These are phyloP conservation scores for Apotomis capreana DNA, from an alignment of 2,888 invertebrate genomes.

Conservation along the genomic window DNA sequence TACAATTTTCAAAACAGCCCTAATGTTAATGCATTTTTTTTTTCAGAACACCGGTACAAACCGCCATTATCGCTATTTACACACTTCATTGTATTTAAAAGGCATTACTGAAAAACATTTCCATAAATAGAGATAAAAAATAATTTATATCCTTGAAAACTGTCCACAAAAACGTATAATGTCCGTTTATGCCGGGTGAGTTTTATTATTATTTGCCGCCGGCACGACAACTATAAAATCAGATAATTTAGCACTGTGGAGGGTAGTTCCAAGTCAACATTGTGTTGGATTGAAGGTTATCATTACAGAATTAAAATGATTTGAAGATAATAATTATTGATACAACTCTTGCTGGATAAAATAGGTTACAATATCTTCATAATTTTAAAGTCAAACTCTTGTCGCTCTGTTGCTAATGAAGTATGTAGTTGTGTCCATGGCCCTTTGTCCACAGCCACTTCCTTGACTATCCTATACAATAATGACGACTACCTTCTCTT, in stretches of 20 bases:
- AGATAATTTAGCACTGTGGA: slow-evolving; percentile 60
- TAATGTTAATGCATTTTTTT: too few relatives aligned
- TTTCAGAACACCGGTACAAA: background rate
- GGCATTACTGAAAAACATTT: slow-evolving; percentile 21
- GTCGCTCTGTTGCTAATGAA: too few relatives aligned
- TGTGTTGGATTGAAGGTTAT: slow-evolving; percentile 1
- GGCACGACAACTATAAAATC: slow-evolving; percentile 66
- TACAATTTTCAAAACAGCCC: too few relatives aligned
- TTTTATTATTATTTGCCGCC: slow-evolving; percentile 69
- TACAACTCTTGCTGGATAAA: too few relatives aligned
- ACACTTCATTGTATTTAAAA: slow-evolving; percentile 16
- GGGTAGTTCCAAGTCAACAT: slow-evolving; percentile 40
- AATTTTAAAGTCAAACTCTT: too few relatives aligned
- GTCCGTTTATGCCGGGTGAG: slow-evolving; percentile 58
- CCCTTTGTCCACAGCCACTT: too few relatives aligned
- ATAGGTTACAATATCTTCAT: too few relatives aligned
- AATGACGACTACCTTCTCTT: too few relatives aligned
- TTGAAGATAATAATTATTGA: too few relatives aligned
- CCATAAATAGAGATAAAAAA: slow-evolving; percentile 44
- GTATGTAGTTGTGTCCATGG: too few relatives aligned
- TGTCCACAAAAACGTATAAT: slow-evolving; percentile 55
- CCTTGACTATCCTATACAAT: too few relatives aligned
- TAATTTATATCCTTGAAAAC: slow-evolving; percentile 55
- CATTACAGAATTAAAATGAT: too few relatives aligned
- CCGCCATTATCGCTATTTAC: background rate